Base-by-base conservation (phyloP, 1,140 invertebrate species). In the Zaprionus africanus region DNA sequence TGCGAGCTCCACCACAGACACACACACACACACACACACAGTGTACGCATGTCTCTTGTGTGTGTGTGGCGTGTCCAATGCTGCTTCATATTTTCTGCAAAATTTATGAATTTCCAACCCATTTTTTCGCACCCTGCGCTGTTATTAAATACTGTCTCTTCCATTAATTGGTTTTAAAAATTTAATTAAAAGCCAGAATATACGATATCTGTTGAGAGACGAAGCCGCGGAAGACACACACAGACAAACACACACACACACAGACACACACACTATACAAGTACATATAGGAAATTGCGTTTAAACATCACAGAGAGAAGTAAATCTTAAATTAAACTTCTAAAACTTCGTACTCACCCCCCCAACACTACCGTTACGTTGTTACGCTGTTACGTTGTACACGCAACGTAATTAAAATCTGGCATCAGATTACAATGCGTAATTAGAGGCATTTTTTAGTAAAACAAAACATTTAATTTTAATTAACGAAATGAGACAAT, bases 71-170 rank as follows among this genome's bases (percentile, higher is more conserved):
- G 53, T 78, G 69, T 64, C 54, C 75, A 73, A 78, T 62, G 64
- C 65, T 72, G 51, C 61, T 81, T 81, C 85, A 88, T 84, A 84
- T 90, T 84, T 88, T 88, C 78, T 84, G 81, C 81, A 90, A 79
- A 90, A 90, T 84, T 84, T 90, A 84, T 88, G 85, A 85, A 81
- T 81, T 90, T 81, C 84, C 74, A 90, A 84, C 75, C 85, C 69
- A 74, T 90, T 71, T 90, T 70, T 79, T 72, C 54, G 66, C 53
- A 60, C 53, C 58, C 65, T 57, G 46, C 53, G 61, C 26, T 79
- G 77, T 78, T 88, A 88, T 87, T 88, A 83, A 83, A 88, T 87
- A 77, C 80, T 87, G 77, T 51, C 46, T 78, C 80, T 66, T 73
- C 68, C 69, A 54, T 71, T 83, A 87, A 88, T 88, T 88, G 84